phyloP scores from a whole-genome alignment of 2,797 vertebrate genomes.

The Pipistrellus pygmaeus region DNA sequence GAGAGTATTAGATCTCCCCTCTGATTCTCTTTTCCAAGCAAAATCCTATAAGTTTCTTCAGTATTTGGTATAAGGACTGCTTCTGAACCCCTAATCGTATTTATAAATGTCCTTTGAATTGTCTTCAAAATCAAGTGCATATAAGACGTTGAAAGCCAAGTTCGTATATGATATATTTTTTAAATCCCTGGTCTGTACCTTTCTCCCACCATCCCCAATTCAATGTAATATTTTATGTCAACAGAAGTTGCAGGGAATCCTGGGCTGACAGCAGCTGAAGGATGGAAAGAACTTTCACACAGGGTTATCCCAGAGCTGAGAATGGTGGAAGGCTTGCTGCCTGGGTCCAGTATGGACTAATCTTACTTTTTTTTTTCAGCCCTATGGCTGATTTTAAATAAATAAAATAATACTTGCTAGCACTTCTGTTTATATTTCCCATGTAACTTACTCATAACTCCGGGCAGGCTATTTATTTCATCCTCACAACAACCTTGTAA shows the following conservation, averaged over 20 bases:
- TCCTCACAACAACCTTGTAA: background rate
- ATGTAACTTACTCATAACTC: background rate
- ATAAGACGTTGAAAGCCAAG: background rate
- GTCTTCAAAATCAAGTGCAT: background rate
- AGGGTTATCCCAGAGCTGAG: background rate
- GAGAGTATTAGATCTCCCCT: background rate
- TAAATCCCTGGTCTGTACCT: background rate
- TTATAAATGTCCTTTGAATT: conserved; percentile 43
- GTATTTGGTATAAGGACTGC: background rate
- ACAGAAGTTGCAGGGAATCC: background rate
- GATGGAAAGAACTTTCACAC: background rate
- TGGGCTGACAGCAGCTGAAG: background rate
- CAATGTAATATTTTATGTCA: background rate
- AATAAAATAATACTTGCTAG: background rate
- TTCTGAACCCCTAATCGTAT: background rate
- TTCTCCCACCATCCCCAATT: background rate
- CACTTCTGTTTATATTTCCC: background rate
- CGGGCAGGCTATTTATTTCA: conserved; percentile 14
- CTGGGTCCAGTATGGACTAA: background rate
- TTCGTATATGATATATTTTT: background rate
- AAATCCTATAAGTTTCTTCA: background rate
- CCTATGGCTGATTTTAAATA: background rate
- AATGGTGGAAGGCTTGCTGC: background rate
- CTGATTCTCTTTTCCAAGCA: background rate
- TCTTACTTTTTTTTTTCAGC: background rate